Conservation (phyloP, 2,888 invertebrate species). For the Brenthis daphne region DNA sequence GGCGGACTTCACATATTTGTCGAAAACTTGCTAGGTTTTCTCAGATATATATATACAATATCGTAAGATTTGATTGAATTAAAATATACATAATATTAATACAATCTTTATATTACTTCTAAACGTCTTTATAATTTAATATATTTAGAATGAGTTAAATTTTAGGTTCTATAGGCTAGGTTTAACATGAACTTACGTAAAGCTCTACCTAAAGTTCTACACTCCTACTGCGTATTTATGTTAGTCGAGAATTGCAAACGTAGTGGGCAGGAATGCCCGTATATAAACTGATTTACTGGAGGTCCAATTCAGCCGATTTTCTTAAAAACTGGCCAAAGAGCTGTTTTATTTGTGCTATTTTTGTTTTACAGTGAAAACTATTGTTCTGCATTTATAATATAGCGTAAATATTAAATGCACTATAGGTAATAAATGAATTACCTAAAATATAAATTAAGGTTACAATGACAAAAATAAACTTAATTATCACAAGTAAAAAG, state of each 20-base stretch:
- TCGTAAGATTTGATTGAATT: too few relatives aligned
- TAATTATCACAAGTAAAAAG: too few relatives aligned
- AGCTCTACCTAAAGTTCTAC: slow-evolving; percentile 17
- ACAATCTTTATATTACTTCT: too few relatives aligned
- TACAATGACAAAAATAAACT: too few relatives aligned
- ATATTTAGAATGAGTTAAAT: not conserved
- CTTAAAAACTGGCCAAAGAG: slow-evolving; percentile 36
- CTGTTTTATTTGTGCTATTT: slow-evolving; percentile 24
- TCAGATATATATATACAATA: too few relatives aligned
- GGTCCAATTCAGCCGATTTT: slow-evolving; percentile 35
- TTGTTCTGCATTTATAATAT: slow-evolving; percentile 24
- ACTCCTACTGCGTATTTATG: slow-evolving; percentile 29
- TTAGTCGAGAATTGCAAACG: slow-evolving; percentile 33
- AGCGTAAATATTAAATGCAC: not conserved
- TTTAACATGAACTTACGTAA: slow-evolving; percentile 28
- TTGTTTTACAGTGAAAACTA: slow-evolving; percentile 11
- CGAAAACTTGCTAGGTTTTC: too few relatives aligned
- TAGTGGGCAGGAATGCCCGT: slow-evolving; percentile 34
- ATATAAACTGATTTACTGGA: slow-evolving; percentile 37
- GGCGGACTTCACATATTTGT: too few relatives aligned
- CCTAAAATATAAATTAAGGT: too few relatives aligned
- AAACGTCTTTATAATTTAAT: not conserved
- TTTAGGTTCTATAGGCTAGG: slow-evolving; percentile 16
- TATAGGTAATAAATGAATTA: not conserved
- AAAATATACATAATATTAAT: too few relatives aligned